Evolutionary conservation across 2,888 invertebrate species (phyloP), one percentile per base, ranked within the genome.

Genomic region (Panzeria rudis): DNA sequence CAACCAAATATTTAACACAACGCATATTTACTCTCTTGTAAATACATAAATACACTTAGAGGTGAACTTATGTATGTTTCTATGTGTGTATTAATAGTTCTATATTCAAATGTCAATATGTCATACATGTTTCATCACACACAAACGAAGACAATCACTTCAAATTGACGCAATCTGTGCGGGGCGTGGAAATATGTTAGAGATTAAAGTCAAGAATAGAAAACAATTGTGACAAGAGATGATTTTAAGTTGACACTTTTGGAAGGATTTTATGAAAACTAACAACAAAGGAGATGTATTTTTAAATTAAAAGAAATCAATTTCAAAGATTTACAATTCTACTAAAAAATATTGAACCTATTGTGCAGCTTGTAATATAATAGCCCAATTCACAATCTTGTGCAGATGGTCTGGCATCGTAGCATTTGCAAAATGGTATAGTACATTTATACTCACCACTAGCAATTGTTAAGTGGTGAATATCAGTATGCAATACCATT

Each of bases 61-160:
- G 71, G 56, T 29, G 44, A 29, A 29, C 7, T 29, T 29, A 5
- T 29, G 29, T 29, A 29, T 29, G 29, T 29, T 4, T 29, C 5
- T 29, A 29, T 29, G 29, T 29, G 8, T n/a, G n/a, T 8, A 7
- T 29, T 15, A 54, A 15, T 56, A 13, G 15, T 29, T 62, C 41
- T 32, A 35, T 25, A 71, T 71, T 62, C 62, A 62, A 32, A 62
- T 79, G 62, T 62, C 66, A 68, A 75, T 61, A 52, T 76, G 76
- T 52, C 68, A 61, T 68, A 23, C 29, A 50, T 32, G 73, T 66
- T 61, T 61, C 35, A 62, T 41, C 50, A 20, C 20, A 20, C 20
- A 23, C 44, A 62, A 29, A 59, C 29, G 20, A 3, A 20, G 64
- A 54, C 29, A 76, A 38, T 32, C 20, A 32, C 20, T 20, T 52